phyloP scores from a whole-genome alignment of 2,113 vertebrate species.

The Deroptyus accipitrinus region DNA sequence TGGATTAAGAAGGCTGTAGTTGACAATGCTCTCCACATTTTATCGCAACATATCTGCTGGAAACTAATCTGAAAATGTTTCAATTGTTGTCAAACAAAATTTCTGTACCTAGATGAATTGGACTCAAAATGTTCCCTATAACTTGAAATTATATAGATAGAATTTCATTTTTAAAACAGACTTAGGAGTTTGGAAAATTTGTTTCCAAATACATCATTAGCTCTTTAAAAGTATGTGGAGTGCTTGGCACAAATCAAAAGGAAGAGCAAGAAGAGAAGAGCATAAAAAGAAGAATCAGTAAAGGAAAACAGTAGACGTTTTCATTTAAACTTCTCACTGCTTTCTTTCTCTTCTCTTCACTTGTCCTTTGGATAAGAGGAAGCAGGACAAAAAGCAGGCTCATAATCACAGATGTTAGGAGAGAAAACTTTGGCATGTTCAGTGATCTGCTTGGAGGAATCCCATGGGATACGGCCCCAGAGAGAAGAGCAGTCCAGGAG shows the following conservation, averaged over 20 bases:
- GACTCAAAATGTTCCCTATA: not conserved
- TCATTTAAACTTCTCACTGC: not conserved
- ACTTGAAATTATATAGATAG: not conserved
- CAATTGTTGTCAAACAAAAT: not conserved
- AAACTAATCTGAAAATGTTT: conserved; percentile 27
- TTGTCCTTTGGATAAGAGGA: not conserved
- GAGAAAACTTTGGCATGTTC: not conserved
- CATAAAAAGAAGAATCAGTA: not conserved
- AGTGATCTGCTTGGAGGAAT: not conserved
- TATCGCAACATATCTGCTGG: not conserved
- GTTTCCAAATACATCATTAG: not conserved
- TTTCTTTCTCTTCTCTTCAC: not conserved
- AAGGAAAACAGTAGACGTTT: not conserved
- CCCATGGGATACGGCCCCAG: not conserved
- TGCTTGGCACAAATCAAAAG: not conserved
- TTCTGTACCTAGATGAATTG: not conserved
- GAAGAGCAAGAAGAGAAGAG: not conserved
- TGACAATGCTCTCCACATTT: not conserved
- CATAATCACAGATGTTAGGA: not conserved
- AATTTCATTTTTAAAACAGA: not conserved
- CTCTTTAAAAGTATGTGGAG: not conserved
- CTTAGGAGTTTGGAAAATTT: not conserved
- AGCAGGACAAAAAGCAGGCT: not conserved
- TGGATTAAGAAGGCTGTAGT: not conserved
- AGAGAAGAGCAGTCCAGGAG: not conserved